Base-by-base conservation (phyloP, 92 coral and sea anemone genomes). In the Phymanthus crucifer region DNA sequence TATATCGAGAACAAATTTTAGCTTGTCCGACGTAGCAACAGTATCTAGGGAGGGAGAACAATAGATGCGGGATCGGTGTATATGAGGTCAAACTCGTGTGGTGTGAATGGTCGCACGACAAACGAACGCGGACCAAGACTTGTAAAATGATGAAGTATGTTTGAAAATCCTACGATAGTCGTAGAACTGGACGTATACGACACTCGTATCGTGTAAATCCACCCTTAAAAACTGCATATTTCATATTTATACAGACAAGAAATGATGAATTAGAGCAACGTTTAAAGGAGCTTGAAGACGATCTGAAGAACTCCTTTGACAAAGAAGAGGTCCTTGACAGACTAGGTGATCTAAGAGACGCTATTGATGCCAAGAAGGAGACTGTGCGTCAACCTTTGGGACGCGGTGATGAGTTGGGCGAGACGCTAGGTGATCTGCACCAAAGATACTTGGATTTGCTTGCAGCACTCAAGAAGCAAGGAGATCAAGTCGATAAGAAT, bases 231-330 rank as follows among this genome's bases (percentile, higher is more conserved):
- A 45, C 50, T 45, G 16, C 4, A 50, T 21, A 17, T 54, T 54
- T 54, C 16, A 21, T 8, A 0, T 40, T 14, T 31, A 37, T 54
- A 10, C 68, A 95, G 98, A 87, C 89, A 32, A 86, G 83, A 34
- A 95, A 95, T 79, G 89, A 87, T 18, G 88, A 97, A 38, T 84
- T 95, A 18, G 88, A 89, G 48, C 91, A 93, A 38, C 90, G 97
- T 19, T 85, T 95, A 14, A 81, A 75, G 40, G 98, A 93, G 65
- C 91, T 97, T 47, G 97, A 95, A 34, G 83, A 90, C 33, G 95
- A 95, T 57, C 88, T 93, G 71, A 48, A 84, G 32, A 81, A 83
- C 35, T 57, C 87, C 6, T 50, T 88, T 16, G 95, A 90, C 70
- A 93, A 93, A 70, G 97, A 84, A 27, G 93, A 88, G 12, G 90